A percentile compares a stretch with the other conserved stretches of the same genome.
Evolutionary conservation across 2,113 vertebrate genomes (phyloP).

Genomic region (Cyphomyrus discorhynchus): DNA sequence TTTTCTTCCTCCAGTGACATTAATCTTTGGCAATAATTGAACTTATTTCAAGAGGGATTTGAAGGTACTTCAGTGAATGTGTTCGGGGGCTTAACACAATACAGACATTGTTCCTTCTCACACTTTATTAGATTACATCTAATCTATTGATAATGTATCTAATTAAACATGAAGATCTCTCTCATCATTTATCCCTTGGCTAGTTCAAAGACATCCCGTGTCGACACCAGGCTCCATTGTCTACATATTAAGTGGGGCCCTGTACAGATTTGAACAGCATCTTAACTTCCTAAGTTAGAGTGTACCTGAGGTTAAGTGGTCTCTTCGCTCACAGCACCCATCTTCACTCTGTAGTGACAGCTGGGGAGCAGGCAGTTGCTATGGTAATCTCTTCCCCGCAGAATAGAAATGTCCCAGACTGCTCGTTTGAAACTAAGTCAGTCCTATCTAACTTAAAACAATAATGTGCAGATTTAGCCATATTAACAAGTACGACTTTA

Average conservation of each 20-base stretch:
- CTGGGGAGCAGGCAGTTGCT: conserved; percentile 68
- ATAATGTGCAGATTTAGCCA: conserved; percentile 25
- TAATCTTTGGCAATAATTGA: conserved; percentile 11
- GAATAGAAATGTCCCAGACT: conserved; percentile 56
- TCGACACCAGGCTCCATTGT: conserved; percentile 55
- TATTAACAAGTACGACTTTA: conserved; percentile 54
- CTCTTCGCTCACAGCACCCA: conserved; percentile 65
- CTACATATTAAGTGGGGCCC: conserved; percentile 68
- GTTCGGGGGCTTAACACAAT: conserved; percentile 24
- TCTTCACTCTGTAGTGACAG: conserved; percentile 67
- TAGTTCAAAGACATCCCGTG: conserved; percentile 55
- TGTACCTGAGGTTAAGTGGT: conserved; percentile 69
- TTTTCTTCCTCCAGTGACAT: background rate
- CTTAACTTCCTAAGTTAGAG: conserved; percentile 68
- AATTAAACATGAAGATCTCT: conserved; percentile 59
- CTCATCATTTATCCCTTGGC: conserved; percentile 47
- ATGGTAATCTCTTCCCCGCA: conserved; percentile 53
- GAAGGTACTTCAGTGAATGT: conserved; percentile 16
- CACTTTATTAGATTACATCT: conserved; percentile 46
- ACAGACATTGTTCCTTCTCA: conserved; percentile 32
- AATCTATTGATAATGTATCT: conserved; percentile 54
- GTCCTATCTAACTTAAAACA: conserved; percentile 35
- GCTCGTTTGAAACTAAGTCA: conserved; percentile 60
- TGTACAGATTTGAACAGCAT: conserved; percentile 60
- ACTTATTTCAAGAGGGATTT: conserved; percentile 14